Percentiles rank a stretch among this genome's conserved stretches.
Evolutionary conservation across 92 coral and sea anemone species (phyloP).

Genomic region (Paragorgia papillata): DNA sequence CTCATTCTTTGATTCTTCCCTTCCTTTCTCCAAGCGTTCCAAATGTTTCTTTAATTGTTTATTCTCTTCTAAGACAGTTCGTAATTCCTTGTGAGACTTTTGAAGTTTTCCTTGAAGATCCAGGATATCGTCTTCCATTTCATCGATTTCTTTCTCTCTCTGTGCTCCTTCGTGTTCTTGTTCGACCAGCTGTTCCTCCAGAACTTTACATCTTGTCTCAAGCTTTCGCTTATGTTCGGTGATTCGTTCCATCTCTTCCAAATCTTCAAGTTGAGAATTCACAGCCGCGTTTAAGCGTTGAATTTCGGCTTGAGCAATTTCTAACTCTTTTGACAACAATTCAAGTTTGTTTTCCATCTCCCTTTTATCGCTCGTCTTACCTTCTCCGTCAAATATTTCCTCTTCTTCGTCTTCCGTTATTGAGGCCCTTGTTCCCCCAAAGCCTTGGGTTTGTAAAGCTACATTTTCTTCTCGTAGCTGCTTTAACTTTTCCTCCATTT

Average conservation of each 20-base stretch:
- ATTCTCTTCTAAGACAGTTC: slow-evolving; percentile 33
- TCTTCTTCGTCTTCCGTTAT: slow-evolving; percentile 3
- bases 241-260: slow-evolving; percentile 40
- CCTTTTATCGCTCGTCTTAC: background rate
- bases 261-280: slow-evolving; percentile 24
- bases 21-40: slow-evolving; percentile 34
- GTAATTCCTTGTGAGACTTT: slow-evolving; percentile 25
- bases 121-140: slow-evolving; percentile 33
- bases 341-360: slow-evolving; percentile 4
- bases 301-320: slow-evolving; percentile 30
- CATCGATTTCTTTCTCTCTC: slow-evolving; percentile 41
- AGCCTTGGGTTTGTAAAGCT: background rate
- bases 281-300: slow-evolving; percentile 1
- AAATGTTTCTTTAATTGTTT: slow-evolving; percentile 45
- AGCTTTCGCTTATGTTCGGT: slow-evolving; percentile 31
- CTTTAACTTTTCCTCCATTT: slow-evolving; percentile 67
- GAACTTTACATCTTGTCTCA: slow-evolving; percentile 28
- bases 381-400: background rate
- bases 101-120: slow-evolving; percentile 36
- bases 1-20: slow-evolving; percentile 37
- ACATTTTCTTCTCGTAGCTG: slow-evolving; percentile 51
- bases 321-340: slow-evolving; percentile 23
- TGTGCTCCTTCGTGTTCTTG: slow-evolving; percentile 32
- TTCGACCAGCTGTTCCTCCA: slow-evolving; percentile 61
- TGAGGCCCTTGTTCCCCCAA: background rate